Conservation (phyloP, 30 jellyfish, hydroid and myxozoan species). For the Aurelia coerulea region DNA sequence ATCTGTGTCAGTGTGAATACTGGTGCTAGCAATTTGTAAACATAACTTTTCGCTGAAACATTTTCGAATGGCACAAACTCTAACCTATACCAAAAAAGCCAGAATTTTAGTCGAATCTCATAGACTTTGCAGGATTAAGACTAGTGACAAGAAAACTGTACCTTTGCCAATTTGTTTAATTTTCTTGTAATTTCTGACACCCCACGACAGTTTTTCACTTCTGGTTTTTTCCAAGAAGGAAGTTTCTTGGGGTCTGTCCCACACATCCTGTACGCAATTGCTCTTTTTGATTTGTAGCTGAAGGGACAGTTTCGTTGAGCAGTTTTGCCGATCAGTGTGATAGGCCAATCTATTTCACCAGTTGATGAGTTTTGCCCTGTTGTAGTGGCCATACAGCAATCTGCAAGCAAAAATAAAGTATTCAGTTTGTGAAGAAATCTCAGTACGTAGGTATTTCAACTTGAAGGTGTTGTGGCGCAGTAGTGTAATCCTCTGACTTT, state of each 20-base stretch:
- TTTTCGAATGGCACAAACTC: no score
- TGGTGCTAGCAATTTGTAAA: no score
- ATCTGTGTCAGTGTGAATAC: no score
- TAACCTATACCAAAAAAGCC: no score
- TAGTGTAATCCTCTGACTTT: no score
- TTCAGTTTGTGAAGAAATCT: no score
- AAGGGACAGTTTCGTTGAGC: conserved; percentile 36
- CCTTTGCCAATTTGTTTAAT: conserved; percentile 34
- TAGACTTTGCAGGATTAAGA: no score
- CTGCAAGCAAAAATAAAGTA: background rate
- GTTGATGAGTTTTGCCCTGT: conserved; percentile 18
- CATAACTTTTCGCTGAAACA: no score
- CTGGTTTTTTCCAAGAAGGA: conserved; percentile 33
- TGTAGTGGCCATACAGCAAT: conserved; percentile 34
- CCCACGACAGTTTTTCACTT: conserved; percentile 10
- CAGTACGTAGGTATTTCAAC: no score
- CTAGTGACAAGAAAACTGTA: background rate
- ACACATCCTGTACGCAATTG: conserved; percentile 23
- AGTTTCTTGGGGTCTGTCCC: conserved; percentile 1
- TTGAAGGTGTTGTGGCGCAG: no score
- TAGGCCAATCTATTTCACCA: conserved; percentile 48
- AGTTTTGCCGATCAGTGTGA: background rate
- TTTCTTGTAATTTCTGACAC: conserved; percentile 26
- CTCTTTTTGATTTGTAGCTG: background rate
- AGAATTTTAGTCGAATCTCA: no score